A percentile compares a stretch with the other conserved stretches of the same genome.
Conservation (phyloP, 1,140 invertebrate genomes). For the Chionoecetes opilio region DNA sequence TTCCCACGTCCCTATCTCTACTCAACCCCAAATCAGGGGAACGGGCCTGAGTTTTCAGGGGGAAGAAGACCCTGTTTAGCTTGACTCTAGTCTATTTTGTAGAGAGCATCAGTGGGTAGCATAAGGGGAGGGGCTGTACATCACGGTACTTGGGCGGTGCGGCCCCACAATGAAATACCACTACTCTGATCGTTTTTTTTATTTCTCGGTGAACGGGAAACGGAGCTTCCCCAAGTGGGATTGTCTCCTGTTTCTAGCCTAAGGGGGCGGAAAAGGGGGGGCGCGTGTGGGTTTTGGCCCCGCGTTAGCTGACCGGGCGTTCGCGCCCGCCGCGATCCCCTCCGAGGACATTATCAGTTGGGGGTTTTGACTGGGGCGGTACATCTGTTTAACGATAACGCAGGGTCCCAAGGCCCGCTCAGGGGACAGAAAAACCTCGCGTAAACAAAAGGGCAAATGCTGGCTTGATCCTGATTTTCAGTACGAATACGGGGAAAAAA, state of each 20-base stretch:
- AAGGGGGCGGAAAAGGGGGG: background rate
- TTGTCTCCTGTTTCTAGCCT: background rate
- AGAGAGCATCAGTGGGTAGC: too few species aligned
- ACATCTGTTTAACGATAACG: background rate
- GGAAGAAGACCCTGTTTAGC: too few species aligned
- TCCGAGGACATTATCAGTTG: background rate
- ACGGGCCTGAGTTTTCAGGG: too few species aligned
- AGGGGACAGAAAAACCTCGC: background rate
- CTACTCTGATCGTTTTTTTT: background rate
- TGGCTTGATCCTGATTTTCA: slow-evolving; percentile 91
- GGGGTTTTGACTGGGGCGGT: background rate
- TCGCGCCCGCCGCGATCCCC: background rate
- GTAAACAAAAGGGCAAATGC: slow-evolving; percentile 91
- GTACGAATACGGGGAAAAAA: slow-evolving; percentile 85
- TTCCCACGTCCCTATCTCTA: too few species aligned
- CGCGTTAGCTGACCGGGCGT: background rate
- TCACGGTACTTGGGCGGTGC: background rate
- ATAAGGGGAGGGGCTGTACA: background rate
- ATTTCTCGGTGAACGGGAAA: background rate
- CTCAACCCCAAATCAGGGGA: too few species aligned
- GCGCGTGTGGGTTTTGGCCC: background rate
- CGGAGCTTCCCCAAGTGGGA: background rate
- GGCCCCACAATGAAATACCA: background rate
- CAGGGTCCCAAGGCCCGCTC: background rate
- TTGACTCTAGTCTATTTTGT: too few species aligned